A percentile compares a stretch with the other conserved stretches of the same genome.
phyloP scores from a whole-genome alignment of 2,797 vertebrate species.

The Tadarida brasiliensis region DNA sequence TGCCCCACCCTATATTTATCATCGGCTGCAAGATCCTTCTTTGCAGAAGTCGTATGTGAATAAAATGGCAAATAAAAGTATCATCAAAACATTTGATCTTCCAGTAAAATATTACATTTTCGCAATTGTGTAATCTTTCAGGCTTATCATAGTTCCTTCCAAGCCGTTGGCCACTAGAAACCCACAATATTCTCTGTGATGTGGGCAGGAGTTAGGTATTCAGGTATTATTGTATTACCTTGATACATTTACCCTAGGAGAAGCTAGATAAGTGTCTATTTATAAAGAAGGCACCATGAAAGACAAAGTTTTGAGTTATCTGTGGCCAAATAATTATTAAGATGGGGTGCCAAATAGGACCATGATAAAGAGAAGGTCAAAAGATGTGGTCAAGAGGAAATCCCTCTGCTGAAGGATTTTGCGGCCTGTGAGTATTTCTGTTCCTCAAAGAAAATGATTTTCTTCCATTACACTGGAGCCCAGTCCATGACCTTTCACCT shows the following conservation, averaged over 20 bases:
- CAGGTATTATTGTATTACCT: neutral
- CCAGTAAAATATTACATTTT: constrained; percentile 36
- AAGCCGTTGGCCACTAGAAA: constrained; percentile 7
- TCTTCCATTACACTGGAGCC: constrained; percentile 1
- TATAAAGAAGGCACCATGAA: neutral
- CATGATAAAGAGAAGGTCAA: neutral
- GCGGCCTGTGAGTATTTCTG: neutral
- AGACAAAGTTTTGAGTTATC: constrained; percentile 23
- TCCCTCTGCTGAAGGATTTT: neutral
- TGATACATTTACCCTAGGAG: neutral
- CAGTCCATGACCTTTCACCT: neutral
- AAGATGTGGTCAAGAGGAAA: constrained; percentile 1
- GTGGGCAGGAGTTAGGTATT: neutral
- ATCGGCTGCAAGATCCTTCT: constrained; percentile 31
- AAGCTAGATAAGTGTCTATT: constrained; percentile 46
- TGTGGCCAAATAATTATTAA: constrained; percentile 35
- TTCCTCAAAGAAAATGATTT: constrained; percentile 49
- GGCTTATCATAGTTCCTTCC: neutral
- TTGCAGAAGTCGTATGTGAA: constrained; percentile 51
- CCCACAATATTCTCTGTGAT: neutral
- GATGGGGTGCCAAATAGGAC: constrained; percentile 26
- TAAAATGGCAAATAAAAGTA: constrained; percentile 53
- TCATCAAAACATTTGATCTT: constrained; percentile 21
- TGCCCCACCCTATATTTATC: neutral
- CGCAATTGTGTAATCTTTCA: constrained; percentile 10